Evolutionary conservation across 2,888 invertebrate genomes (phyloP), one percentile per base, ranked within the genome.

Genomic region (Electrophaes corylata): DNA sequence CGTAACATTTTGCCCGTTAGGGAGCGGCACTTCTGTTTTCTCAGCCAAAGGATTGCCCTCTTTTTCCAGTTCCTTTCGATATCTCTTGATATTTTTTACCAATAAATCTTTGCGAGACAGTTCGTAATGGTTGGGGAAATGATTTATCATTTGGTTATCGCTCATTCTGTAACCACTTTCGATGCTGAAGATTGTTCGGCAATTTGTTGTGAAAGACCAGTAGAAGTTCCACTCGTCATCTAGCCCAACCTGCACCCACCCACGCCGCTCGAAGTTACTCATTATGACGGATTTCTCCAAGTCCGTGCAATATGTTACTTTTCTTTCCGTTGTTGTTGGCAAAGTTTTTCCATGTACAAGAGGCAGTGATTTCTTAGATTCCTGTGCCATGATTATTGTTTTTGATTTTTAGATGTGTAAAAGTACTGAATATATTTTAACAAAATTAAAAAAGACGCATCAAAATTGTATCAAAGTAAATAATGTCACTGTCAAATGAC

Each of bases 201-300:
- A 97, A n/a, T 96, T 98, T 75, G 95, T 95, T 1, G 98, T 97
- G 57, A 96, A 96, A 2, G 98, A 96, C 98, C 98, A 98, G 83
- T 98, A 98, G 78, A 98, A 95, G 83, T 98, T 98, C 98, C 98
- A 98, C 72, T 98, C 97, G 75, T 98, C 98, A 69, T 98, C 97
- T 0, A 96, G 95, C 0, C 95, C 94, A 4, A 89, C 98, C 83
- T 96, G 96, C 6, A 93, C 86, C 98, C 98, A 98, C 10, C 97
- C 97, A 50, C 98, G 93, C 73, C 97, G 96, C 71, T 98, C 97
- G 79, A 98, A 98, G 86, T 98, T 98, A 70, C 96, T 96, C 48
- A 97, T 94, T 56, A 98, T 94, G 8, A 98, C 98, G 18, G 98
- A 98, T 84, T 98, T 98, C 76, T 98, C 98, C 76, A 98, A 93